Conservation (phyloP, 2,797 vertebrate species). For the Amblyopsis hoosieri region DNA sequence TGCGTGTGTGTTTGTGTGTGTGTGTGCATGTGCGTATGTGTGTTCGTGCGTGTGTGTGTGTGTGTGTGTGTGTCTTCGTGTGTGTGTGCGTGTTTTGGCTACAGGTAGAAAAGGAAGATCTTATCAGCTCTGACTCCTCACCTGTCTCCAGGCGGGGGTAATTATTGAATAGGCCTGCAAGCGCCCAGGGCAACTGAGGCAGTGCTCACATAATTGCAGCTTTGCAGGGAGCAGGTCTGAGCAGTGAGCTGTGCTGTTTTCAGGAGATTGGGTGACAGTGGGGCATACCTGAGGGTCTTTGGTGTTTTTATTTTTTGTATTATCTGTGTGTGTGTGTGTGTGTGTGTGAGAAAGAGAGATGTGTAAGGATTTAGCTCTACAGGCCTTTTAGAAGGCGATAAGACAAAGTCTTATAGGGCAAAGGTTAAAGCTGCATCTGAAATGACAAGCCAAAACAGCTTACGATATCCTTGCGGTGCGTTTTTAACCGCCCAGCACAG, state of each 20-base stretch:
- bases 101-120: constrained; percentile 86
- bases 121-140: constrained; percentile 88
- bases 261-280: constrained; percentile 80
- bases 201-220: constrained; percentile 85
- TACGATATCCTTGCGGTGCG: constrained; percentile 47
- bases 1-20: constrained; percentile 25
- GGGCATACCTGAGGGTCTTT: constrained; percentile 71
- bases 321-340: constrained; percentile 16
- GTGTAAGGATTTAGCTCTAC: constrained; percentile 72
- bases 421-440: constrained; percentile 71
- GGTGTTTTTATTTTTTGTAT: constrained; percentile 36
- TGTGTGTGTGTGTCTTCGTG: background rate
- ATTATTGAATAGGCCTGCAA: constrained; percentile 85
- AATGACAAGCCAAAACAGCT: constrained; percentile 54
- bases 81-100: constrained; percentile 75
- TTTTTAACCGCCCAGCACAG: constrained; percentile 20
- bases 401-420: constrained; percentile 65
- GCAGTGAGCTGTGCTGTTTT: constrained; percentile 80
- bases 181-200: constrained; percentile 79
- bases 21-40: constrained; percentile 45
- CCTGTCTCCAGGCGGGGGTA: constrained; percentile 84
- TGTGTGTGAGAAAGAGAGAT: constrained; percentile 45
- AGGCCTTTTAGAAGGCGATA: constrained; percentile 70
- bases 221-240: constrained; percentile 86
- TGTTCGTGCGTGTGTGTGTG: constrained; percentile 12